phyloP scores from a whole-genome alignment of 1,140 invertebrate species.

The Nomia melanderi region DNA sequence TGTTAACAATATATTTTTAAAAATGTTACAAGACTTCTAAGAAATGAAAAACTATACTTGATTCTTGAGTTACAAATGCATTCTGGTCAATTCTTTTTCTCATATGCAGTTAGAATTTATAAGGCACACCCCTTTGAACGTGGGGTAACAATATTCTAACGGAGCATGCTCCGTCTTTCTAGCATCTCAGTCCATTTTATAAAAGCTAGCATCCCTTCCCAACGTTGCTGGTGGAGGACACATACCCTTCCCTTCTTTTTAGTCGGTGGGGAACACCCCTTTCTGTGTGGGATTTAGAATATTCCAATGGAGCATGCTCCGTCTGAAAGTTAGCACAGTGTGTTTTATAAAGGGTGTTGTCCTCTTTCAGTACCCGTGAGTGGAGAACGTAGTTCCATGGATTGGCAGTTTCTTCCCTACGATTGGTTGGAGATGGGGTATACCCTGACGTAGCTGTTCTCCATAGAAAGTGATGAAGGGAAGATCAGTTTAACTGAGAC shows the following conservation, averaged over 20 bases:
- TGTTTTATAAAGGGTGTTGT: slow-evolving; percentile 42
- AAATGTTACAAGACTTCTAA: not conserved
- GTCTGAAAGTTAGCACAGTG: slow-evolving; percentile 53
- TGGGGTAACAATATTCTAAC: slow-evolving; percentile 52
- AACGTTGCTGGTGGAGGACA: slow-evolving; percentile 53
- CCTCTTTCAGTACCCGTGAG: slow-evolving; percentile 63
- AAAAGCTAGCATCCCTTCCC: slow-evolving; percentile 54
- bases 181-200: slow-evolving; percentile 53
- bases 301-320: slow-evolving; percentile 60
- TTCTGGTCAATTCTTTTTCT: slow-evolving; percentile 50
- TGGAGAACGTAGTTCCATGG: slow-evolving; percentile 54
- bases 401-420: slow-evolving; percentile 53
- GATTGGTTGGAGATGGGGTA: slow-evolving; percentile 58
- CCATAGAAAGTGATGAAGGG: slow-evolving; percentile 62
- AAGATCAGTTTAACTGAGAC: slow-evolving; percentile 64
- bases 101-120: slow-evolving; percentile 31
- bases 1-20: slow-evolving; percentile 21
- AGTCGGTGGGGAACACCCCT: slow-evolving; percentile 55
- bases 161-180: slow-evolving; percentile 59
- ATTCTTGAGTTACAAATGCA: not conserved
- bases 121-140: slow-evolving; percentile 54
- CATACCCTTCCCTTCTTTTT: slow-evolving; percentile 48
- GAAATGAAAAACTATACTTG: not conserved
- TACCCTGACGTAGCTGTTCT: slow-evolving; percentile 43
- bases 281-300: slow-evolving; percentile 63